Conservation (phyloP, 2,888 invertebrate genomes). For the Orchesellides sinensis region DNA sequence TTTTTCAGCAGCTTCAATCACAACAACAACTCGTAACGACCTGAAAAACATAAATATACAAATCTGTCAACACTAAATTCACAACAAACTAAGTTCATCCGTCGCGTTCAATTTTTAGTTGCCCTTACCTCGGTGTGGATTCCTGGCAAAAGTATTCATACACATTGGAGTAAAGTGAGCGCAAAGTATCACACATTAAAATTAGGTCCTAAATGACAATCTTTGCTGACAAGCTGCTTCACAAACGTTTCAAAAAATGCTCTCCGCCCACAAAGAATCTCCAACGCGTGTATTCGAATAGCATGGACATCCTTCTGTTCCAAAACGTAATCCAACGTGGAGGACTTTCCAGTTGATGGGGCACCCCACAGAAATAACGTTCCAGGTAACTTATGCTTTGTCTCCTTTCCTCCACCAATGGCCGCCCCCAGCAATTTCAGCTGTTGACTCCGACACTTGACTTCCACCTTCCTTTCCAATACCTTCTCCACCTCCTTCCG, state of each 20-base stretch:
- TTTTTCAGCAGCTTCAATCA: constrained; percentile 63
- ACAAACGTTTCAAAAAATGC: constrained; percentile 66
- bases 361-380: constrained; percentile 60
- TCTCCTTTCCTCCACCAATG: neutral
- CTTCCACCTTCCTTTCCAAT: neutral
- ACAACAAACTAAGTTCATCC: no score
- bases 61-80: no score
- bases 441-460: neutral
- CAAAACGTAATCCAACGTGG: constrained; percentile 43
- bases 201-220: neutral
- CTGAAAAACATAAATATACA: constrained; percentile 7
- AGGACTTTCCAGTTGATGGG: constrained; percentile 57
- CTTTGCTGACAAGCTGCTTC: constrained; percentile 44
- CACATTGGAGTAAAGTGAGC: constrained; percentile 29
- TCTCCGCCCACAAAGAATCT: constrained; percentile 60
- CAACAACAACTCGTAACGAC: constrained; percentile 5
- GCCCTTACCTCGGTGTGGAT: neutral
- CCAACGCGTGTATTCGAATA: constrained; percentile 40
- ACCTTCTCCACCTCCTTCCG: neutral
- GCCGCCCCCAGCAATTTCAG: neutral
- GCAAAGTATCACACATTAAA: constrained; percentile 42
- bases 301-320: neutral
- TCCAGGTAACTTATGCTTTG: constrained; percentile 17
- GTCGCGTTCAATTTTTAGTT: no score
- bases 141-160: neutral